Percentiles rank a stretch among this genome's conserved stretches.
Evolutionary conservation across 2,113 vertebrate species (phyloP).

Genomic region (Plecotus auritus): DNA sequence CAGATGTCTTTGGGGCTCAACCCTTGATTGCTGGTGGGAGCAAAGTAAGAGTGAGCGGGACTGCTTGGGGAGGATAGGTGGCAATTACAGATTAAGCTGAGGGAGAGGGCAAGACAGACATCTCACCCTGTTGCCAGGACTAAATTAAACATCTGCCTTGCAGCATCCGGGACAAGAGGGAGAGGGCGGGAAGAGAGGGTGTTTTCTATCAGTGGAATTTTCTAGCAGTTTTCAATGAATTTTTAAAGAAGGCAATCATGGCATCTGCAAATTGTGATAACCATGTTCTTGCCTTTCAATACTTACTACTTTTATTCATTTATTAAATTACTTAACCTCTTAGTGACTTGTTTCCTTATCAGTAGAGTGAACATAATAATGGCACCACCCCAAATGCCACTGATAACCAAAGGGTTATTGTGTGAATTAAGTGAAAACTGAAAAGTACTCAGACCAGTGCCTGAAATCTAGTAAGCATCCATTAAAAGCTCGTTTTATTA

Average conservation of each 20-base stretch:
- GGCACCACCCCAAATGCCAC: background rate
- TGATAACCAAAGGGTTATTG: background rate
- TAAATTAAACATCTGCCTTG: conserved; percentile 64
- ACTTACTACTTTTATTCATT: background rate
- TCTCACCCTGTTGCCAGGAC: conserved; percentile 31
- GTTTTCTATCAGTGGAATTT: background rate
- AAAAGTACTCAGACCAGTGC: background rate
- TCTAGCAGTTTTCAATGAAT: background rate
- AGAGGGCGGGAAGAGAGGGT: background rate
- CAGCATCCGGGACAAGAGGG: background rate
- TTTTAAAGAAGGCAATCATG: background rate
- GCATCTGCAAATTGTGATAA: background rate
- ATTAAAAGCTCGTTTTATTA: background rate
- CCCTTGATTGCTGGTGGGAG: conserved; percentile 38
- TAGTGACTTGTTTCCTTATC: background rate
- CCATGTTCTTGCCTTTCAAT: background rate
- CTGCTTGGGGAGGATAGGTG: conserved; percentile 35
- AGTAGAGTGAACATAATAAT: background rate
- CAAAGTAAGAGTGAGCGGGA: conserved; percentile 44
- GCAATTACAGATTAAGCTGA: conserved; percentile 65
- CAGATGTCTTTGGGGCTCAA: conserved; percentile 65
- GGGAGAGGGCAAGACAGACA: conserved; percentile 53
- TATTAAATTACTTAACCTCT: background rate
- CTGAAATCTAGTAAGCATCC: background rate
- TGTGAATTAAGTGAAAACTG: background rate